phyloP scores from a whole-genome alignment of 2,888 invertebrate genomes.

The Oxystoma pomonae region DNA sequence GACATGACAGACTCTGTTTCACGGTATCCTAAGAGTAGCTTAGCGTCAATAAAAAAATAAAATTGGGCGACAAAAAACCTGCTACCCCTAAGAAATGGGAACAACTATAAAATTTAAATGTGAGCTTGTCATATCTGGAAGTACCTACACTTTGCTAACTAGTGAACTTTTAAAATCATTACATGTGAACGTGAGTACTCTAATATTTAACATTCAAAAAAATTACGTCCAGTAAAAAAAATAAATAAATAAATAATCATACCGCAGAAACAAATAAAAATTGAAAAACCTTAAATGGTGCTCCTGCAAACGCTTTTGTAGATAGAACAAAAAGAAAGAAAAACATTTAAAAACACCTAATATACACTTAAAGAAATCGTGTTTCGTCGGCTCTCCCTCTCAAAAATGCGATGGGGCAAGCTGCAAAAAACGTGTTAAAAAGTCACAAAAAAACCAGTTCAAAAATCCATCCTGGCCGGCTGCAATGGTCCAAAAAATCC shows the following conservation, averaged over 20 bases:
- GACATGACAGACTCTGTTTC: too few relatives aligned
- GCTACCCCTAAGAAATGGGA: too few relatives aligned
- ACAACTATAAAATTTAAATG: too few relatives aligned
- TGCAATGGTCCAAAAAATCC: conserved; percentile 48
- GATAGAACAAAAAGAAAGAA: conserved; percentile 46
- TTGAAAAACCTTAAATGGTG: conserved; percentile 44
- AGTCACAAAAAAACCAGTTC: conserved; percentile 39
- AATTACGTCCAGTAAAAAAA: conserved; percentile 35
- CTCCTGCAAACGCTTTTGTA: conserved; percentile 53
- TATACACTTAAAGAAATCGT: conserved; percentile 23
- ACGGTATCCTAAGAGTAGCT: too few relatives aligned
- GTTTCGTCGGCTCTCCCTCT: conserved; percentile 15
- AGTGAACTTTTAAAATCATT: conserved; percentile 53
- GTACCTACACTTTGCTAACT: too few relatives aligned
- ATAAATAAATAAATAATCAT: conserved; percentile 37
- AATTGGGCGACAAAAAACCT: too few relatives aligned
- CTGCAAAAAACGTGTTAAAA: conserved; percentile 36
- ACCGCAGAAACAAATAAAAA: conserved; percentile 28
- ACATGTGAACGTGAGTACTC: conserved; percentile 70
- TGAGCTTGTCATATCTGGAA: too few relatives aligned
- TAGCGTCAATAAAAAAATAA: too few relatives aligned
- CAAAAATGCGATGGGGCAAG: conserved; percentile 33
- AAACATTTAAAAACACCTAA: conserved; percentile 27
- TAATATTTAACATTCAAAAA: conserved; percentile 38
- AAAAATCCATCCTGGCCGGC: conserved; percentile 44